Conservation (phyloP, 2,113 vertebrate genomes). For the Gadus macrocephalus region DNA sequence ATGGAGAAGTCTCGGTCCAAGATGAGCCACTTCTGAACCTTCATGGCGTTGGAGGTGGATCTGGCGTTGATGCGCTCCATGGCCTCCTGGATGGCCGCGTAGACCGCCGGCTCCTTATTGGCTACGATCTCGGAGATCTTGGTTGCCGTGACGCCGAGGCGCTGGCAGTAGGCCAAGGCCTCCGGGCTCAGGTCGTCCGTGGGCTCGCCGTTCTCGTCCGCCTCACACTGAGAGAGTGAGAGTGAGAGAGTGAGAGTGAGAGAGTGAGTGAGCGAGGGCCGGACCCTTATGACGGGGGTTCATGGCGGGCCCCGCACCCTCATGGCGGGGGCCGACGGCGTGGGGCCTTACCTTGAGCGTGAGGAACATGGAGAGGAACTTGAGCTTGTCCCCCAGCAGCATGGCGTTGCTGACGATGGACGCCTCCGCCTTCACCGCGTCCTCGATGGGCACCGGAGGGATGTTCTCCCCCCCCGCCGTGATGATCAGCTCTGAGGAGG, state of each 20-base stretch:
- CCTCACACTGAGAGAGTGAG: conserved; percentile 51
- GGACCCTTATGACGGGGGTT: too few relatives aligned
- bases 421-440: conserved; percentile 64
- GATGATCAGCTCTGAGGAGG: conserved; percentile 71
- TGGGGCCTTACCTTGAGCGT: conserved; percentile 69
- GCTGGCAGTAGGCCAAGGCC: conserved; percentile 55
- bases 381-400: conserved; percentile 75
- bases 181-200: conserved; percentile 65
- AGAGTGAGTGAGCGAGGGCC: background rate
- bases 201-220: conserved; percentile 64
- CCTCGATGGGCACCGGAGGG: conserved; percentile 73
- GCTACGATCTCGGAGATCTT: conserved; percentile 64
- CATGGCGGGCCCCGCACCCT: too few relatives aligned
- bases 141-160: conserved; percentile 35
- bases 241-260: background rate
- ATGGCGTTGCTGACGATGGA: conserved; percentile 73
- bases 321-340: too few relatives aligned
- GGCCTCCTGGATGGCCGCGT: conserved; percentile 68
- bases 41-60: conserved; percentile 69
- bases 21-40: conserved; percentile 70
- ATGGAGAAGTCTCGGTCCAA: conserved; percentile 70
- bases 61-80: conserved; percentile 62
- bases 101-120: conserved; percentile 67
- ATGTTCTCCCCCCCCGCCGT: conserved; percentile 79
- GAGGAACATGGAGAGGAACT: conserved; percentile 76